These are phyloP conservation scores for Drosophila mettleri DNA, from an alignment of 2,888 invertebrate genomes.

Conservation along the genomic window DNA sequence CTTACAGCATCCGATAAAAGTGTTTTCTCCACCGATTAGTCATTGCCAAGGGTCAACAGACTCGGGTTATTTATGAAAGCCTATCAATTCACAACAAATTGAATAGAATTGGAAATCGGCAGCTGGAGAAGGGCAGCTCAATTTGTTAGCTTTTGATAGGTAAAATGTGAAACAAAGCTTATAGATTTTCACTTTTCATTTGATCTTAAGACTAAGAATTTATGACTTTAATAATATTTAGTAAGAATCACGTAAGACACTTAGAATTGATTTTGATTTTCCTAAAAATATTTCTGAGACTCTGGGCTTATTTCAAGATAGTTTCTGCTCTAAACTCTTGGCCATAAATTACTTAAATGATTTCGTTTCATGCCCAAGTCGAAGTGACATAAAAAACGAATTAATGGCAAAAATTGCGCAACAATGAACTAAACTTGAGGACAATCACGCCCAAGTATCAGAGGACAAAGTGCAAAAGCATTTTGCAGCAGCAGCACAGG, in stretches of 20 bases:
- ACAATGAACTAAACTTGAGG: conserved; percentile 68
- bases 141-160: neutral
- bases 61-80: neutral
- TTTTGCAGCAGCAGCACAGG: conserved; percentile 24
- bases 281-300: too few relatives aligned
- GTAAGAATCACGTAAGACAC: too few relatives aligned
- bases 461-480: conserved; percentile 37
- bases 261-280: too few relatives aligned
- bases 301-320: too few relatives aligned
- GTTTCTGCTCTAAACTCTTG: neutral
- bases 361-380: neutral
- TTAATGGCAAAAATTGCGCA: conserved; percentile 41
- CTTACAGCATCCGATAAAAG: conserved; percentile 12
- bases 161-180: neutral
- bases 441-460: conserved; percentile 55
- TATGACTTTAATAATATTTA: too few relatives aligned
- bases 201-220: too few relatives aligned
- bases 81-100: neutral
- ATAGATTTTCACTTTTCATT: too few relatives aligned
- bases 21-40: conserved; percentile 27
- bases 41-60: conserved; percentile 4
- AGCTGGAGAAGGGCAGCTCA: too few relatives aligned
- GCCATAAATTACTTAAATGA: neutral
- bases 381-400: conserved; percentile 12
- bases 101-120: too few relatives aligned